Evolutionary conservation across 1,140 invertebrate species (phyloP), one percentile per base, ranked within the genome.

Genomic region (Lethocerus indicus): DNA sequence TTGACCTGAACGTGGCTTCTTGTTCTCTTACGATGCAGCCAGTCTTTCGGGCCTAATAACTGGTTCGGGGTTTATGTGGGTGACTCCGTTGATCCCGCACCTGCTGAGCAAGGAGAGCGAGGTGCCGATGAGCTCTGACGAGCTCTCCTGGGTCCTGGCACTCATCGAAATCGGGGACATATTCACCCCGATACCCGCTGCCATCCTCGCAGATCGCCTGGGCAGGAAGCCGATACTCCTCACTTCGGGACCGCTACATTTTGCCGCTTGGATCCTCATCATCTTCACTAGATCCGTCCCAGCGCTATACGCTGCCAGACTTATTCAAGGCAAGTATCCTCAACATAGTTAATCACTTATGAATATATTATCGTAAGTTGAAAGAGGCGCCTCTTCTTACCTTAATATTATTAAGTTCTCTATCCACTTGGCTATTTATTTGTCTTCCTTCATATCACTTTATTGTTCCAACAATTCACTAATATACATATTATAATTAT

Each of bases 231-330:
- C 71, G 18, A 74, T 79, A 0, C 75, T 90, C 14, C 62, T 87
- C 12, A 51, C 73, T 0, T 69, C 84, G 23, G 67, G 78, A 0
- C 47, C 79, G 4, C 78, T 83, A 0, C 89, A 84, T 58, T 59
- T 84, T 4, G 26, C 80, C 7, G 84, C 83, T 51, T 91, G 83
- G 82, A 21, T 75, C 4, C 58, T 81, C 1, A 83, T 87, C 12
- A 70, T 79, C 18, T 73, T 78, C 55, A 72, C 77, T 5, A 68
- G 65, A 12, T 67, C 67, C 9, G 65, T 76, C 0, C 67, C 26
- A 2, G 32, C 32, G 0, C 16, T 55, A 25, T 55, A 47, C 37
- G 28, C 49, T 1, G 49, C 50, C 21, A 46, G 47, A 47, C 23
- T 51, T 16, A 48, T 57, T 23, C 39, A 49, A 60, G 87, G 87